These are phyloP conservation scores for Solea solea DNA, from an alignment of 2,113 vertebrate genomes.

Conservation along the genomic window DNA sequence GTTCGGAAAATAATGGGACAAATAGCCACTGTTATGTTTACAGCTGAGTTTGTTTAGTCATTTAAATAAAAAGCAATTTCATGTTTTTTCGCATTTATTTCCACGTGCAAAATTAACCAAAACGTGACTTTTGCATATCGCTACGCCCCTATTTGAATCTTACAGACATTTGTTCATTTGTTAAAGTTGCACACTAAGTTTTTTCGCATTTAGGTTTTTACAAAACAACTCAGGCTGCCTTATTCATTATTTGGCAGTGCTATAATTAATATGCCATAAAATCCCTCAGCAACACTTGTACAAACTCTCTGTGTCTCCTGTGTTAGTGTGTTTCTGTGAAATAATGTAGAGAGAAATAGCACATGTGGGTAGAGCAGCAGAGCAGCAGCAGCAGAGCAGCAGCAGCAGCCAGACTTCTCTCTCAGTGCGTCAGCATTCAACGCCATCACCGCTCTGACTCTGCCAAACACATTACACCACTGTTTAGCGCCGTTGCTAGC, in stretches of 20 bases:
- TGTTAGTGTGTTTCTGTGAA: slow-evolving; percentile 26
- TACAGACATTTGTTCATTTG: no score
- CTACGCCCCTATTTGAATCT: no score
- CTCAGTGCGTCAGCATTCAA: slow-evolving; percentile 66
- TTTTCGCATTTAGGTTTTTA: no score
- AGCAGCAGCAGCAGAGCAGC: slow-evolving; percentile 24
- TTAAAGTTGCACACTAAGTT: no score
- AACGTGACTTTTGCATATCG: no score
- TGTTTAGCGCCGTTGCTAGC: slow-evolving; percentile 40
- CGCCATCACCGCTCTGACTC: slow-evolving; percentile 31
- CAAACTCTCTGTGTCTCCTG: slow-evolving; percentile 6
- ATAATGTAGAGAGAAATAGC: slow-evolving; percentile 36
- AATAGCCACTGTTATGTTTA: no score
- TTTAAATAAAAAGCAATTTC: no score
- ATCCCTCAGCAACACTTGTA: neutral
- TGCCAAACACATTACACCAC: slow-evolving; percentile 72
- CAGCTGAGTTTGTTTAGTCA: no score
- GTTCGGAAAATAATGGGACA: no score
- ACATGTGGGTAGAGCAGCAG: slow-evolving; percentile 53
- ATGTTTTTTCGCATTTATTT: no score
- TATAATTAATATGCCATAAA: neutral
- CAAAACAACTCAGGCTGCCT: neutral
- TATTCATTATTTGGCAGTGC: neutral
- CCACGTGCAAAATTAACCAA: no score
- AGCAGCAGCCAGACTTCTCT: slow-evolving; percentile 45